phyloP scores from a whole-genome alignment of 2,113 vertebrate genomes.

The Tragelaphus buxtoni region DNA sequence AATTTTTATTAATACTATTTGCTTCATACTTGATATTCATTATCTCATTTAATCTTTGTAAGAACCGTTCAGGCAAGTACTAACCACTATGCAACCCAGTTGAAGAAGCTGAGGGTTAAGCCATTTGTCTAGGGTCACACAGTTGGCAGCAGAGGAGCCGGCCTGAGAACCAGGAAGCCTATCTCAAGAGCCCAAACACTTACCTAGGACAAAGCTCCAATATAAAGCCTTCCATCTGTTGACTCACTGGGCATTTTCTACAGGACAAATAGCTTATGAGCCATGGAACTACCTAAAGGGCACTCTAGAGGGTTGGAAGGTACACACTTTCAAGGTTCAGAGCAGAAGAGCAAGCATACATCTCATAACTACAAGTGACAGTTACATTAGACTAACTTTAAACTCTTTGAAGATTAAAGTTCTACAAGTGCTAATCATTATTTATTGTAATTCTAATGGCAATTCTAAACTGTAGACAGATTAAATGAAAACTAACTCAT shows the following conservation, averaged over 20 bases:
- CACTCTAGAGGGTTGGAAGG: background rate
- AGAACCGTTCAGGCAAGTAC: background rate
- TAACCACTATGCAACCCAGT: background rate
- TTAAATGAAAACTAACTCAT: conserved; percentile 48
- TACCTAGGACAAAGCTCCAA: background rate
- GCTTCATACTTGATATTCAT: background rate
- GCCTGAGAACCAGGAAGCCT: background rate
- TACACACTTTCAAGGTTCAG: background rate
- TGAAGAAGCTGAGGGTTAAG: background rate
- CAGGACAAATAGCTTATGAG: background rate
- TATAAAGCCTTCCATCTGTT: background rate
- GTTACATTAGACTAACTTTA: conserved; percentile 30
- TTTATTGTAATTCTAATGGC: conserved; percentile 57
- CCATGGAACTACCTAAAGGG: background rate
- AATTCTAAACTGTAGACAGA: conserved; percentile 34
- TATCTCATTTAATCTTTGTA: background rate
- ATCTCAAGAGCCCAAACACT: background rate
- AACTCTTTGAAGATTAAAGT: conserved; percentile 42
- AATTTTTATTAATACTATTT: background rate
- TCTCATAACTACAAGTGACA: background rate
- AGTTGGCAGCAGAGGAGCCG: background rate
- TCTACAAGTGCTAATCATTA: conserved; percentile 33
- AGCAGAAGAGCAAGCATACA: background rate
- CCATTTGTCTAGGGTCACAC: background rate
- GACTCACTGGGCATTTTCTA: background rate